Percentiles rank a stretch among this genome's conserved stretches.
phyloP scores from a whole-genome alignment of 2,797 vertebrate genomes.

The Melanotaenia boesemani region DNA sequence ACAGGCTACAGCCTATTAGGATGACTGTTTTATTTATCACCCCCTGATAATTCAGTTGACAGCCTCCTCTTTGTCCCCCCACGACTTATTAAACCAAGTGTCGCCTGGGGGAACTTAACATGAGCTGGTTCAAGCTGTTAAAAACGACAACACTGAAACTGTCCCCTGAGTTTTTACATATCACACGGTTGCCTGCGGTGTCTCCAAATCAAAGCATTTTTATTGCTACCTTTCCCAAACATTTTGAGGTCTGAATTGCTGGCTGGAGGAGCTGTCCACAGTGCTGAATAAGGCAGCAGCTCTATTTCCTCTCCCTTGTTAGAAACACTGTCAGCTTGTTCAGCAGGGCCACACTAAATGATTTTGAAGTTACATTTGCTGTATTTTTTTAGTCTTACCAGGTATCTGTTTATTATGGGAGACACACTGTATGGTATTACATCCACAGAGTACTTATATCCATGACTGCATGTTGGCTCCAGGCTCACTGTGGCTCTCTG shows the following conservation, averaged over 20 bases:
- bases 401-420: conserved; percentile 27
- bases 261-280: conserved; percentile 51
- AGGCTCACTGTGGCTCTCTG: conserved; percentile 46
- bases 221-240: neutral
- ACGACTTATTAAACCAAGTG: conserved; percentile 74
- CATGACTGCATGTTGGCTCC: conserved; percentile 53
- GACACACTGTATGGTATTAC: neutral
- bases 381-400: conserved; percentile 1
- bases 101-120: conserved; percentile 73
- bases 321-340: neutral
- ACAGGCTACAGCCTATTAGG: conserved; percentile 36
- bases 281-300: conserved; percentile 53
- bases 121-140: conserved; percentile 74
- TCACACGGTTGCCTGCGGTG: conserved; percentile 34
- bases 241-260: neutral
- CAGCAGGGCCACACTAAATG: neutral
- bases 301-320: neutral
- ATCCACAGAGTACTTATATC: conserved; percentile 25
- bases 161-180: conserved; percentile 74
- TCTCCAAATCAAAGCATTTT: conserved; percentile 40
- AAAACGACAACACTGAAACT: conserved; percentile 69
- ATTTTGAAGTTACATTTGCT: neutral
- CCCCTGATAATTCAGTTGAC: conserved; percentile 64
- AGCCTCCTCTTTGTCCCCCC: conserved; percentile 48
- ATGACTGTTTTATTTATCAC: conserved; percentile 62